A percentile compares a stretch with the other conserved stretches of the same genome.
Conservation (phyloP, 1,140 invertebrate genomes). For the Acromyrmex heyeri region DNA sequence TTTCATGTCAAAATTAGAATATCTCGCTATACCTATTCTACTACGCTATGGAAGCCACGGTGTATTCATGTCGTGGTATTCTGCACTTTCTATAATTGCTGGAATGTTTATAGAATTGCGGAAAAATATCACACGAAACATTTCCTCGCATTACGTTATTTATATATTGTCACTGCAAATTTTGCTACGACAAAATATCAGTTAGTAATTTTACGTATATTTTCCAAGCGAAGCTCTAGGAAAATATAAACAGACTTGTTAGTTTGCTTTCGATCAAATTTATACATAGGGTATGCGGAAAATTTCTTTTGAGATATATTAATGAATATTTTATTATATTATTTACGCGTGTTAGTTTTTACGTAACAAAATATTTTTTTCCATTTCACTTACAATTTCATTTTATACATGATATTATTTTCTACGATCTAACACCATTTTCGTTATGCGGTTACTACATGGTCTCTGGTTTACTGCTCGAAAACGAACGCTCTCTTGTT, state of each 20-base stretch:
- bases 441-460: too few species aligned
- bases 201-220: conserved; percentile 10
- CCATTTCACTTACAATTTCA: conserved; percentile 10
- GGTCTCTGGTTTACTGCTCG: not conserved
- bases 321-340: too few species aligned
- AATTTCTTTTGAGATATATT: not conserved
- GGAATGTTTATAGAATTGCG: conserved; percentile 9
- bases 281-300: not conserved
- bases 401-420: conserved; percentile 2
- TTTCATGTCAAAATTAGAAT: conserved; percentile 48
- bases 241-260: not conserved
- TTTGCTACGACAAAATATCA: not conserved
- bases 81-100: not conserved
- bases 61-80: not conserved
- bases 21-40: conserved; percentile 28
- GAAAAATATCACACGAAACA: not conserved
- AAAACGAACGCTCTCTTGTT: not conserved
- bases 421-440: not conserved
- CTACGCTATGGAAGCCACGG: not conserved
- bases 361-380: conserved; percentile 4
- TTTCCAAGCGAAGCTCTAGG: not conserved
- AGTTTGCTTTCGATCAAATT: conserved; percentile 28
- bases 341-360: not conserved
- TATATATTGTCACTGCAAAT: not conserved
- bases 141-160: not conserved